Conservation (phyloP, 2,797 vertebrate species). For the Onychomys torridus region DNA sequence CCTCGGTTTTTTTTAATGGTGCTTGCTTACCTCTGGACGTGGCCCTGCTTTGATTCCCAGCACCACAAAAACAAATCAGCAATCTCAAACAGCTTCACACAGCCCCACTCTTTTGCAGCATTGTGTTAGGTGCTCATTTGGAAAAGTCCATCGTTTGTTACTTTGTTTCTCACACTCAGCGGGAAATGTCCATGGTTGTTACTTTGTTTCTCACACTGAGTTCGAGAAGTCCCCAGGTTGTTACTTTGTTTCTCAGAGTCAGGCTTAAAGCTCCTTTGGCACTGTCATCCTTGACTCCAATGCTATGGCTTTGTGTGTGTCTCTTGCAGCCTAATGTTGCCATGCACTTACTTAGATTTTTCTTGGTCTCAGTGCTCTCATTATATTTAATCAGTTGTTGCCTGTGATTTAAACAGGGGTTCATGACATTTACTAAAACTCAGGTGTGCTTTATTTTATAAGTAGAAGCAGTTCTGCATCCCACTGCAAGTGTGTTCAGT, state of each 20-base stretch:
- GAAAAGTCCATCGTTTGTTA: neutral
- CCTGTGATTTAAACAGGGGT: neutral
- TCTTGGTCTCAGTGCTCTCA: neutral
- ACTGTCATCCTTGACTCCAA: neutral
- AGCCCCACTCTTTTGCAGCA: neutral
- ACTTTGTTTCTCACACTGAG: conserved; percentile 11
- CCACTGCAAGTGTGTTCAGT: neutral
- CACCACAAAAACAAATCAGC: neutral
- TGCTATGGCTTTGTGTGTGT: neutral
- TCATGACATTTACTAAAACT: neutral
- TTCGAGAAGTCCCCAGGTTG: no score
- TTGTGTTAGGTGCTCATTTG: conserved; percentile 12
- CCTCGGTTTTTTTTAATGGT: neutral
- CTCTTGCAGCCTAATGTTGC: neutral
- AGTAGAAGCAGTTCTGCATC: neutral
- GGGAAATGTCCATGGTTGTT: neutral
- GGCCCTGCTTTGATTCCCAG: neutral
- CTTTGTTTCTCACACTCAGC: neutral
- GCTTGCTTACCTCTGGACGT: neutral
- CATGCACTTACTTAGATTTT: conserved; percentile 4
- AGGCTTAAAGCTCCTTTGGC: neutral
- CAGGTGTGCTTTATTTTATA: neutral
- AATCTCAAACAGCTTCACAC: neutral
- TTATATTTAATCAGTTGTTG: conserved; percentile 34
- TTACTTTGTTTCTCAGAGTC: conserved; percentile 8